Conservation (phyloP, 2,113 vertebrate species). For the Megalops atlanticus region DNA sequence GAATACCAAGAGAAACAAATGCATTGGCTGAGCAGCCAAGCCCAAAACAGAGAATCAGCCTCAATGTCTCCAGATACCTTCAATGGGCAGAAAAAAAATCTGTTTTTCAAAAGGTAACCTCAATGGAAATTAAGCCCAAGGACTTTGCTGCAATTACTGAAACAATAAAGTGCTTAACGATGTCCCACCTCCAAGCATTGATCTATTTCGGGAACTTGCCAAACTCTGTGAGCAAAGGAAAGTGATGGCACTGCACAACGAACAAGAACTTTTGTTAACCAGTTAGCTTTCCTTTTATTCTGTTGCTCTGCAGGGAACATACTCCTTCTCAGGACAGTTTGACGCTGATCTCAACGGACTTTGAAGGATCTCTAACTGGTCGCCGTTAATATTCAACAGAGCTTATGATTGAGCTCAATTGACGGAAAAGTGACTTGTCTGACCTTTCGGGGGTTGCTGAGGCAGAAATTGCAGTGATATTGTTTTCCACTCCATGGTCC, state of each 20-base stretch:
- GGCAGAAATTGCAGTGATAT: neutral
- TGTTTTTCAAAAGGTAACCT: neutral
- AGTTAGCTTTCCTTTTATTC: neutral
- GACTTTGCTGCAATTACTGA: no score
- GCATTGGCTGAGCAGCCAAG: neutral
- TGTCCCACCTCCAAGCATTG: neutral
- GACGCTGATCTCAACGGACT: neutral
- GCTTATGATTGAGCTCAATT: neutral
- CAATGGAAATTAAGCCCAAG: constrained; percentile 1
- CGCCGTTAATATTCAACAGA: neutral
- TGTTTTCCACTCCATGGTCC: neutral
- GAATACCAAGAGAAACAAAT: neutral
- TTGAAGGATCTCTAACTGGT: neutral
- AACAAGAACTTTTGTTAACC: neutral
- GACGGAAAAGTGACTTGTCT: constrained; percentile 12
- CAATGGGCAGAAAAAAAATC: neutral
- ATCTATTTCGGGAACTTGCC: neutral
- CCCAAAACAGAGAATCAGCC: neutral
- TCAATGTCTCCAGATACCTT: neutral
- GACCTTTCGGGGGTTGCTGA: neutral
- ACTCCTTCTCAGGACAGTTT: neutral
- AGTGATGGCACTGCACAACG: neutral
- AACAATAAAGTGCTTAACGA: neutral
- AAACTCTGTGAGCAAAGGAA: no score
- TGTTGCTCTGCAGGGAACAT: neutral